phyloP scores from a whole-genome alignment of 2,888 invertebrate species.

The Colletes collaris region DNA sequence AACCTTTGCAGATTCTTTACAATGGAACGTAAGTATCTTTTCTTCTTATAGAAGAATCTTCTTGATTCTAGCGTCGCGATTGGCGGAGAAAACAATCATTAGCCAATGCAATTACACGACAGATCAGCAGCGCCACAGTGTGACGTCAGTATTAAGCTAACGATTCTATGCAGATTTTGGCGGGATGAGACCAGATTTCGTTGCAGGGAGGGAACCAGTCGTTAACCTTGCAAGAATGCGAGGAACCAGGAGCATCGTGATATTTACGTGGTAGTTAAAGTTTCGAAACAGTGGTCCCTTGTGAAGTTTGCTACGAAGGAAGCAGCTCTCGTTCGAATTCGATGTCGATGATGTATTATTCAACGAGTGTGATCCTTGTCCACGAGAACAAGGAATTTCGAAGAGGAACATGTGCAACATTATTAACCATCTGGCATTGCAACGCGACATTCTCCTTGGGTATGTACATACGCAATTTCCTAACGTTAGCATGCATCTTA shows the following conservation, averaged over 20 bases:
- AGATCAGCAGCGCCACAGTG: too few relatives aligned
- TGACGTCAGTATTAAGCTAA: too few relatives aligned
- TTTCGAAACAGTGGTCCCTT: not conserved
- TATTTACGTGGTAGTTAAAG: not conserved
- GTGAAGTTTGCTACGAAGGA: conserved; percentile 1
- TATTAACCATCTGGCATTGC: conserved; percentile 21
- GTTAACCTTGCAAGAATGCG: not conserved
- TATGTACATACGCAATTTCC: conserved; percentile 27
- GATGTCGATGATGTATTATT: conserved; percentile 49
- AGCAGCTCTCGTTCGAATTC: not conserved
- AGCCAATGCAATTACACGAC: too few relatives aligned
- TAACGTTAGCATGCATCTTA: conserved; percentile 28
- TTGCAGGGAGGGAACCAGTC: too few relatives aligned
- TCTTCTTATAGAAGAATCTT: too few relatives aligned
- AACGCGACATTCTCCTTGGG: conserved; percentile 4
- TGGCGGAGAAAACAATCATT: too few relatives aligned
- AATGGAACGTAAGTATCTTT: not conserved
- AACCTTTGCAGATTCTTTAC: not conserved
- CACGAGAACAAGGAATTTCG: conserved; percentile 45
- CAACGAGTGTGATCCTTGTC: conserved; percentile 33
- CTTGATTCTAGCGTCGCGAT: not conserved
- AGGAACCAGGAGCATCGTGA: not conserved
- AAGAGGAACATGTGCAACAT: conserved; percentile 13
- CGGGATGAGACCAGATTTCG: not conserved
- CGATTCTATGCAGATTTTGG: too few relatives aligned